A percentile compares a stretch with the other conserved stretches of the same genome.
phyloP scores from a whole-genome alignment of 2,113 vertebrate genomes.

The Rhabdornis inornatus region DNA sequence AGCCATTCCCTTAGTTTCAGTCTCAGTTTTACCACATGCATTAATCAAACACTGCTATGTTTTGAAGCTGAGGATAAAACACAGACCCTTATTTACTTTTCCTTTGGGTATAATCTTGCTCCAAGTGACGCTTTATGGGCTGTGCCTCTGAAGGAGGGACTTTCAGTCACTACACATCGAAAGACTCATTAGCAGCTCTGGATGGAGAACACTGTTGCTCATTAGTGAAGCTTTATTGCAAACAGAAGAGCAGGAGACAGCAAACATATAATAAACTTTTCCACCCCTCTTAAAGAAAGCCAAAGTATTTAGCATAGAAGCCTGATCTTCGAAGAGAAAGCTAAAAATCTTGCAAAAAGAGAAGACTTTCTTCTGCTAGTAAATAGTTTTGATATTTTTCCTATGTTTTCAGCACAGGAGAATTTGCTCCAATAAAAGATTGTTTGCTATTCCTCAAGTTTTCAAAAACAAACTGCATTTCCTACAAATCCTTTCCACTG shows the following conservation, averaged over 20 bases:
- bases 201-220: not conserved
- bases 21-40: not conserved
- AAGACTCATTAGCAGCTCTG: not conserved
- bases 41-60: not conserved
- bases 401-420: not conserved
- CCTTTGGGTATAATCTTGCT: not conserved
- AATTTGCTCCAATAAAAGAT: not conserved
- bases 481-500: not conserved
- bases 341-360: not conserved
- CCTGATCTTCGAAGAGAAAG: not conserved
- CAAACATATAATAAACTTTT: not conserved
- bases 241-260: not conserved
- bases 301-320: not conserved
- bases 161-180: not conserved
- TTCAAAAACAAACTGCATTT: not conserved
- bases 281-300: not conserved
- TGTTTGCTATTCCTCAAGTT: not conserved
- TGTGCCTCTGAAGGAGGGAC: not conserved
- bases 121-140: not conserved
- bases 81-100: not conserved
- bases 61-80: not conserved
- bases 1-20: not conserved
- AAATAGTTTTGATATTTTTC: not conserved
- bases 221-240: not conserved
- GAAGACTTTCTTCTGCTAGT: not conserved